Percentiles rank a stretch among this genome's conserved stretches.
phyloP scores from a whole-genome alignment of 2,888 invertebrate species.

The Phyto melanocephala region DNA sequence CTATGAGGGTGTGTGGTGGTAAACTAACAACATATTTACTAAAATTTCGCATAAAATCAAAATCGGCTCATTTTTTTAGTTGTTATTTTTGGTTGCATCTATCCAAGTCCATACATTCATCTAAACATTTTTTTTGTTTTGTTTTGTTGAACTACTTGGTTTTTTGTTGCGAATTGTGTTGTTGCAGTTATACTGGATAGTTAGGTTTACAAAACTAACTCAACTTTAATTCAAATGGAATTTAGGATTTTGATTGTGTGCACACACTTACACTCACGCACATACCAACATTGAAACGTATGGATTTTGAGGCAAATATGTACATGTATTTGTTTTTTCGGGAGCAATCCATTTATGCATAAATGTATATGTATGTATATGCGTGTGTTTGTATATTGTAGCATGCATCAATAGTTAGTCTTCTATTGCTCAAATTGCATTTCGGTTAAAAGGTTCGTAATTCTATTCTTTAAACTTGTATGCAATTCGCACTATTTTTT shows the following conservation, averaged over 20 bases:
- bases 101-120: slow-evolving; percentile 59
- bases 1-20: background rate
- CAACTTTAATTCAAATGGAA: slow-evolving; percentile 73
- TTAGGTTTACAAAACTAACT: slow-evolving; percentile 62
- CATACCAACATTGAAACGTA: slow-evolving; percentile 33
- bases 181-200: slow-evolving; percentile 10
- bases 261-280: background rate
- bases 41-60: slow-evolving; percentile 62
- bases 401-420: slow-evolving; percentile 48
- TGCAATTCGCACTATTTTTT: slow-evolving; percentile 60
- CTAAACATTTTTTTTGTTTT: slow-evolving; percentile 40
- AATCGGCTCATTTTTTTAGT: slow-evolving; percentile 46
- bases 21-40: slow-evolving; percentile 63
- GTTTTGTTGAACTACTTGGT: slow-evolving; percentile 15
- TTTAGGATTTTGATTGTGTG: slow-evolving; percentile 72
- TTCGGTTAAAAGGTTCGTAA: slow-evolving; percentile 55
- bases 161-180: slow-evolving; percentile 23
- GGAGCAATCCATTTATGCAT: slow-evolving; percentile 25
- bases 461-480: slow-evolving; percentile 59
- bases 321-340: slow-evolving; percentile 37
- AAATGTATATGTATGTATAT: background rate
- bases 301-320: slow-evolving; percentile 60
- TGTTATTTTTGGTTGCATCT: slow-evolving; percentile 52
- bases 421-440: slow-evolving; percentile 56
- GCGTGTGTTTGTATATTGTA: slow-evolving; percentile 4